These are phyloP conservation scores for Noctua comes DNA, from an alignment of 2,888 invertebrate genomes.

Conservation along the genomic window DNA sequence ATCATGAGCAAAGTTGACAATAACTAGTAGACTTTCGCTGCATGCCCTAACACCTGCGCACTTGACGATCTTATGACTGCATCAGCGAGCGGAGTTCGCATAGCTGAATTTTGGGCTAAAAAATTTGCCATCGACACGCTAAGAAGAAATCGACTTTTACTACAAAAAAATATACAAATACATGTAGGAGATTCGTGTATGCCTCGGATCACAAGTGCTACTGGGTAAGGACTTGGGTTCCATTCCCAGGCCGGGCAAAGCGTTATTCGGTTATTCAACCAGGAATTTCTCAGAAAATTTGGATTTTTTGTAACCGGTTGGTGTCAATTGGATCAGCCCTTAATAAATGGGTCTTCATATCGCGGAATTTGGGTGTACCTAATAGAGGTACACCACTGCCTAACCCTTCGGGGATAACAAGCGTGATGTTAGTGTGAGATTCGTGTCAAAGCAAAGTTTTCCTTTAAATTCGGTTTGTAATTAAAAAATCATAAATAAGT, in stretches of 20 bases:
- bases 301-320: not conserved
- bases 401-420: not conserved
- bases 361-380: not conserved
- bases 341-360: not conserved
- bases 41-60: too few species aligned
- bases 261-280: too few species aligned
- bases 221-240: not conserved
- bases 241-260: too few species aligned
- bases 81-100: too few species aligned
- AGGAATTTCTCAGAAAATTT: too few species aligned
- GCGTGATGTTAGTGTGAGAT: constrained; percentile 36
- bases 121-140: too few species aligned
- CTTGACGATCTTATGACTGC: too few species aligned
- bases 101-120: too few species aligned
- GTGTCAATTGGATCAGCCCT: not conserved
- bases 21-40: too few species aligned
- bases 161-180: constrained; percentile 11
- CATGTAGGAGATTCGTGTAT: constrained; percentile 38
- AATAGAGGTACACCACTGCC: not conserved
- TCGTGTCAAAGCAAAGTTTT: constrained; percentile 3
- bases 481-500: constrained; percentile 15
- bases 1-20: constrained; percentile 3
- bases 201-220: not conserved
- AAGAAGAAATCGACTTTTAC: not conserved
- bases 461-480: constrained; percentile 41